These are phyloP conservation scores for Myzus persicae DNA, from an alignment of 1,140 invertebrate species.

Conservation along the genomic window DNA sequence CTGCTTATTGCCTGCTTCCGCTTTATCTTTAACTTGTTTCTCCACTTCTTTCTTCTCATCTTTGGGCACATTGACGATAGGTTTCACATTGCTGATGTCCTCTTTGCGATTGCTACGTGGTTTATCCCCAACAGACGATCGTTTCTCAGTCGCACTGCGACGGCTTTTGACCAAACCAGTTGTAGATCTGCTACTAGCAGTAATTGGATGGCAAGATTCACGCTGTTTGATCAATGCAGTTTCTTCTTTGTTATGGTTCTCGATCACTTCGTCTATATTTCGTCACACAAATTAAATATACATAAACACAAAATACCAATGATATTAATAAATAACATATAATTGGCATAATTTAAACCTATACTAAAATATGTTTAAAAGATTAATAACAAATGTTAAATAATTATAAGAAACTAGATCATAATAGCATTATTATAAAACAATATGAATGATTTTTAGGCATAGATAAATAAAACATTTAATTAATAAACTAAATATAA, in stretches of 20 bases:
- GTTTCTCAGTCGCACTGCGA: conserved; percentile 33
- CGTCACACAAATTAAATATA: conserved; percentile 57
- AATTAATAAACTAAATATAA: not conserved
- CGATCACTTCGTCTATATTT: conserved; percentile 55
- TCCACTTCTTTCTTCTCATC: conserved; percentile 51
- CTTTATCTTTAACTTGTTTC: conserved; percentile 53
- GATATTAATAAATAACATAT: not conserved
- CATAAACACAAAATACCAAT: conserved; percentile 41
- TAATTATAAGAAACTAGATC: not conserved
- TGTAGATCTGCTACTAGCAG: conserved; percentile 27
- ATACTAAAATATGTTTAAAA: not conserved
- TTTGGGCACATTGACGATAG: not conserved
- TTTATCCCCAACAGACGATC: conserved; percentile 44
- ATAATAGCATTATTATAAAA: conserved; percentile 20
- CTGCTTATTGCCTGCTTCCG: conserved; percentile 45
- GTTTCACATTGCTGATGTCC: conserved; percentile 42
- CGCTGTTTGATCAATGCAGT: not conserved
- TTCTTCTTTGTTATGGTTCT: conserved; percentile 45
- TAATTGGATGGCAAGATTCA: conserved; percentile 42
- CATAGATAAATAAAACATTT: not conserved
- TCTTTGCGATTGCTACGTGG: conserved; percentile 40
- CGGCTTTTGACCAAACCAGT: conserved; percentile 37
- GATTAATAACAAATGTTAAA: conserved; percentile 3
- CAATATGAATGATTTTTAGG: not conserved
- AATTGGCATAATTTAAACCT: conserved; percentile 24